Conservation (phyloP, 2,113 vertebrate species). For the Cyprinodon variegatus region DNA sequence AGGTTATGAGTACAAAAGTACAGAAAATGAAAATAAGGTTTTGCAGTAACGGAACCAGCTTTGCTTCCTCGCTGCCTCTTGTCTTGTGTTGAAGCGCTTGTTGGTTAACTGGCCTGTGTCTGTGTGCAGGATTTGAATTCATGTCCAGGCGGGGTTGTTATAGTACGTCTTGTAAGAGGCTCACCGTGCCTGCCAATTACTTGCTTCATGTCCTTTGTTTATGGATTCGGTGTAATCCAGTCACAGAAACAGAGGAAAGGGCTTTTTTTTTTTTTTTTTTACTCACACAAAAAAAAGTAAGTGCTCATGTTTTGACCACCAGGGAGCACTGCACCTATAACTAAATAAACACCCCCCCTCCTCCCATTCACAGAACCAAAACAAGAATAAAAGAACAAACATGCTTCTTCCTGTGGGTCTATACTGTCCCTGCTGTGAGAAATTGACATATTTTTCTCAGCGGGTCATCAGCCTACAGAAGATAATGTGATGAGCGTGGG, state of each 20-base stretch:
- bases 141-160: conserved; percentile 53
- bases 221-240: conserved; percentile 62
- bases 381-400: conserved; percentile 15
- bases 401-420: background rate
- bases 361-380: conserved; percentile 13
- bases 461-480: conserved; percentile 46
- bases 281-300: background rate
- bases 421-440: conserved; percentile 32
- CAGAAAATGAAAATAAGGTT: background rate
- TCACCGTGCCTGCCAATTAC: conserved; percentile 56
- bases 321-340: conserved; percentile 52
- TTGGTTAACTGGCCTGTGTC: conserved; percentile 41
- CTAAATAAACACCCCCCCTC: conserved; percentile 20
- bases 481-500: conserved; percentile 62
- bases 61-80: conserved; percentile 39
- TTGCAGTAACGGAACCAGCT: conserved; percentile 14
- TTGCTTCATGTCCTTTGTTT: conserved; percentile 65
- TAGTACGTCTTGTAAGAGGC: conserved; percentile 61
- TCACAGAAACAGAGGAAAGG: conserved; percentile 41
- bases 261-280: conserved; percentile 2
- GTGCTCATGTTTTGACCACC: conserved; percentile 47
- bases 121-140: conserved; percentile 51
- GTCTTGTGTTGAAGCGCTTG: conserved; percentile 55
- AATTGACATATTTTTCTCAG: conserved; percentile 49
- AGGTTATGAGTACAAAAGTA: conserved; percentile 1